Base-by-base conservation (phyloP, 1,140 invertebrate species). In the Agrypnia vestita region DNA sequence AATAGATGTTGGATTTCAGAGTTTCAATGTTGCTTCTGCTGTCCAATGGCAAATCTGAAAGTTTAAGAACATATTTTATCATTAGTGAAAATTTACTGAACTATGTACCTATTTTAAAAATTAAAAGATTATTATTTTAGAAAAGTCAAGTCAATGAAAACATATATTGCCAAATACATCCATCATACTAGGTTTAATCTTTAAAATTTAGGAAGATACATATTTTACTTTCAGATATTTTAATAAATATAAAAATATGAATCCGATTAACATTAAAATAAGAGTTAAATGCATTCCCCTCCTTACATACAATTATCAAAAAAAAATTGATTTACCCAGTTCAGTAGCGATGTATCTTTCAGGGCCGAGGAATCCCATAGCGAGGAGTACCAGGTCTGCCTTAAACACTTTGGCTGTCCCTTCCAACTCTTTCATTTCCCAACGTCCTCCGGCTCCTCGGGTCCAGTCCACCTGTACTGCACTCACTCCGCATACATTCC, bases 361-460 rank as follows among this genome's bases (percentile, higher is more conserved):
- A 4, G 98, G 98, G 4, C 98, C 98, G 44, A 99, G 90, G 91
- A 99, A 99, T 84, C 98, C 98, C 98, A 99, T 99, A 13, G 98
- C 98, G 35, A 99, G 90, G 76, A 99, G 90, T 51, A 99, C 96
- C 76, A 99, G 88, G 86, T 99, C 96, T 84, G 96, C 97, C 84
- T 96, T 93, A 86, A 93, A 97, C 4, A 95, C 92, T 86, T 95
- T 93, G 89, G 97, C 95, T 47, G 95, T 93, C 49, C 94, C 95
- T 81, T 93, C 90, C 62, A 97, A 88, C 91, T 99, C 97, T 72
- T 93, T 91, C 97, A 99, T 98, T 85, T 96, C 95, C 97, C 98
- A 99, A 79, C 95, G 91, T 0, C 98, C 98, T 79, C 93, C 94
- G 62, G 96, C 94, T 88, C 98, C 96, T 87, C 98, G 97, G 17